phyloP scores from a whole-genome alignment of 2,113 vertebrate species.

The Helogale parvula region DNA sequence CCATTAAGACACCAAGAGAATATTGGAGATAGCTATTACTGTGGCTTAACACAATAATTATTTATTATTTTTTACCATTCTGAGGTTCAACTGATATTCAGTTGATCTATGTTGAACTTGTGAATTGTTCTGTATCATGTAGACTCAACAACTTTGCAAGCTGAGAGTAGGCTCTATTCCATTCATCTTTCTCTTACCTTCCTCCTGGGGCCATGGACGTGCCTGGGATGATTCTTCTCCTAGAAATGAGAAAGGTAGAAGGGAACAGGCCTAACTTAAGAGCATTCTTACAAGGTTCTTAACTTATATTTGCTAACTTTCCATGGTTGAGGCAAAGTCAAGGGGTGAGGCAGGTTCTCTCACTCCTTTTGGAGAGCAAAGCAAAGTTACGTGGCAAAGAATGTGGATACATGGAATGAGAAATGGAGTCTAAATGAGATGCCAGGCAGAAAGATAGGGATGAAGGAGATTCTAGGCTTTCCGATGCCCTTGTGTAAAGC shows the following conservation, averaged over 20 bases:
- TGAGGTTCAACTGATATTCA: background rate
- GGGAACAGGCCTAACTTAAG: background rate
- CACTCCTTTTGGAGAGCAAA: background rate
- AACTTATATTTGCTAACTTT: background rate
- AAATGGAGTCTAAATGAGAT: background rate
- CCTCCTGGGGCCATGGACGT: background rate
- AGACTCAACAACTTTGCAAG: background rate
- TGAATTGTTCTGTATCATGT: background rate
- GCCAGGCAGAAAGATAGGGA: background rate
- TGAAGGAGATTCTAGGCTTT: background rate
- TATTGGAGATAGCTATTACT: background rate
- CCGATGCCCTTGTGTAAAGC: background rate
- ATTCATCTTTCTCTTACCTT: background rate
- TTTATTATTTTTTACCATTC: slow-evolving; percentile 26
- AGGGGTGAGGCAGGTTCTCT: background rate
- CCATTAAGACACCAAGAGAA: background rate
- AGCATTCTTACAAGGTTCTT: background rate
- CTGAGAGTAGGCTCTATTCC: background rate
- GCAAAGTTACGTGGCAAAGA: background rate
- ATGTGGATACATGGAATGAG: background rate
- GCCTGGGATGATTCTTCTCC: background rate
- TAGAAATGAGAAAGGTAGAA: background rate
- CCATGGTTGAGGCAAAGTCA: background rate
- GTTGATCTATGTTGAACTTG: background rate
- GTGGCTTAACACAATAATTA: background rate